These are phyloP conservation scores for Buceros bicornis DNA, from an alignment of 2,797 vertebrate genomes.

Conservation along the genomic window DNA sequence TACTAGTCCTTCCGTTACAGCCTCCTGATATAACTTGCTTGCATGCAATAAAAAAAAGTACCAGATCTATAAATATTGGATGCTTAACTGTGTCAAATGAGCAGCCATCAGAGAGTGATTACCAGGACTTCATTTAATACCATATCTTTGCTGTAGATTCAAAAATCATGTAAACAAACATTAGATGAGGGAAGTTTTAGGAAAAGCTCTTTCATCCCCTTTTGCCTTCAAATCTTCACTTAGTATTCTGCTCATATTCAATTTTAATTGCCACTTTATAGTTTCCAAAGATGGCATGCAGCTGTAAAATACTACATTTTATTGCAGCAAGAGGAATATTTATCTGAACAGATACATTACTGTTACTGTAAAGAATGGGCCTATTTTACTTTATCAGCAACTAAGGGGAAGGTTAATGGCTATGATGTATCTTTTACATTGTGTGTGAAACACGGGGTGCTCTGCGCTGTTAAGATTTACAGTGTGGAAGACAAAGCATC, in stretches of 20 bases:
- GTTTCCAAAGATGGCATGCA: conserved; percentile 47
- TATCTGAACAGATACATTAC: conserved; percentile 76
- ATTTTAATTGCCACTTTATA: conserved; percentile 69
- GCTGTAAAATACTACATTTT: conserved; percentile 72
- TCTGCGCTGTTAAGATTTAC: conserved; percentile 71
- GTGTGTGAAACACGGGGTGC: conserved; percentile 70
- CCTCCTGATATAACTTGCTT: background rate
- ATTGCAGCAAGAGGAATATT: conserved; percentile 74
- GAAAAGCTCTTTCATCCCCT: conserved; percentile 4
- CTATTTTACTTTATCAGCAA: conserved; percentile 81
- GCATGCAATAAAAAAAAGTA: background rate
- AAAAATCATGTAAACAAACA: background rate
- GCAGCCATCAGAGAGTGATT: background rate
- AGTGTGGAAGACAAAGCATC: conserved; percentile 52
- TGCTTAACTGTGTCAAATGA: background rate
- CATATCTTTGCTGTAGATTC: background rate
- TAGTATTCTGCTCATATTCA: conserved; percentile 38
- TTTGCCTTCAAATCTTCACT: conserved; percentile 41
- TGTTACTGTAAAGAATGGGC: conserved; percentile 79
- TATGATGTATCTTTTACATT: conserved; percentile 75
- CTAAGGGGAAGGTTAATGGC: conserved; percentile 78
- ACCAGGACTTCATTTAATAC: background rate
- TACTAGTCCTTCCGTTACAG: background rate
- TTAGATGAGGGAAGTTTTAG: background rate
- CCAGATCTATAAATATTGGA: background rate